Conservation (phyloP, 2,888 invertebrate genomes). For the Baronia brevicornis region DNA sequence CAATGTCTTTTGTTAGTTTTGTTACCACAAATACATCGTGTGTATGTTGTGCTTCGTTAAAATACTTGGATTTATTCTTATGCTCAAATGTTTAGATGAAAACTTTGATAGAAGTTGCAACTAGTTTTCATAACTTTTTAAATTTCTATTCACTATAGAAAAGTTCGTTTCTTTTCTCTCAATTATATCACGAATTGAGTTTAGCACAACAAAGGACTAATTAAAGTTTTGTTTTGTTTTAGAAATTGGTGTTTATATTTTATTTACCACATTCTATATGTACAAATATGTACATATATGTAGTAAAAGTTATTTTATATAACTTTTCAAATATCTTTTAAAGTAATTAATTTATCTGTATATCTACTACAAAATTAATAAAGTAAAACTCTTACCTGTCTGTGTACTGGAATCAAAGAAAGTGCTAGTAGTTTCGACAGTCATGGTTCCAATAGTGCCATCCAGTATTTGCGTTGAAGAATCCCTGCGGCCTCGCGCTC, state of each 20-base stretch:
- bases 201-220: no score
- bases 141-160: no score
- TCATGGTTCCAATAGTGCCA: conserved; percentile 94
- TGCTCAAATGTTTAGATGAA: conserved; percentile 34
- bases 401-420: conserved; percentile 95
- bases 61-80: conserved; percentile 38
- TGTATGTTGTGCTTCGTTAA: conserved; percentile 42
- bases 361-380: conserved; percentile 1
- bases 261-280: no score
- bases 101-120: conserved; percentile 17
- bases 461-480: conserved; percentile 93
- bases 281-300: no score
- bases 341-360: background rate
- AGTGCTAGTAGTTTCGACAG: conserved; percentile 93
- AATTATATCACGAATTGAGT: no score
- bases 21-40: no score
- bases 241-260: no score
- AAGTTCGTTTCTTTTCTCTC: no score
- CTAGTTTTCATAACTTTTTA: conserved; percentile 1
- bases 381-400: conserved; percentile 81
- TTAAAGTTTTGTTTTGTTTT: no score
- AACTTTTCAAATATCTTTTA: conserved; percentile 6
- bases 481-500: conserved; percentile 84
- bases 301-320: no score
- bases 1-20: conserved; percentile 41